Evolutionary conservation across 2,888 invertebrate genomes (phyloP).

Genomic region (Drosophila melanocephala): DNA sequence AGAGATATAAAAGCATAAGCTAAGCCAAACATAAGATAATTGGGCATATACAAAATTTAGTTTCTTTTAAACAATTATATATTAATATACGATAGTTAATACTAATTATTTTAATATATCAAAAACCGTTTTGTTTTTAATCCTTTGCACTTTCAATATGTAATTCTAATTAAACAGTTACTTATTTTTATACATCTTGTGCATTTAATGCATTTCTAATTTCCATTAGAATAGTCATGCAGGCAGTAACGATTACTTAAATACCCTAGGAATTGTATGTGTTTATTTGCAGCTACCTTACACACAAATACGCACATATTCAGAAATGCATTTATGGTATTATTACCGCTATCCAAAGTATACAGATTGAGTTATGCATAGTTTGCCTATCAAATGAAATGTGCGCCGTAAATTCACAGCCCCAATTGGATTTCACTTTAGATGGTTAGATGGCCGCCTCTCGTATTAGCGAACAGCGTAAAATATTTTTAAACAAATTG

Average conservation of each 20-base stretch:
- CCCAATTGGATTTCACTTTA: slow-evolving; percentile 29
- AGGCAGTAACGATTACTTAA: not conserved
- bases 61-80: not conserved
- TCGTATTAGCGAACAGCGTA: not conserved
- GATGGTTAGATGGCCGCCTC: not conserved
- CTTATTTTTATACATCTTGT: not conserved
- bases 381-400: slow-evolving; percentile 25
- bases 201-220: too few species aligned
- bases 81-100: not conserved
- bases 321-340: not conserved
- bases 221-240: not conserved
- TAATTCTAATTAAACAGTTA: not conserved
- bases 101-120: too few species aligned
- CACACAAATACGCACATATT: not conserved
- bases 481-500: slow-evolving; percentile 32
- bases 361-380: slow-evolving; percentile 28
- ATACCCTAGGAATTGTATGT: slow-evolving; percentile 5
- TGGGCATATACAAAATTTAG: not conserved
- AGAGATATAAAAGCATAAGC: not conserved
- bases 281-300: too few species aligned
- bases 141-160: not conserved
- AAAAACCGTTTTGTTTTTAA: not conserved
- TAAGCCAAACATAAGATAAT: not conserved
- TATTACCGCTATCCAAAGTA: not conserved
- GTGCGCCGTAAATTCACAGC: slow-evolving; percentile 2